Evolutionary conservation across 2,888 invertebrate genomes (phyloP).

Genomic region (Pardosa pseudoannulata): DNA sequence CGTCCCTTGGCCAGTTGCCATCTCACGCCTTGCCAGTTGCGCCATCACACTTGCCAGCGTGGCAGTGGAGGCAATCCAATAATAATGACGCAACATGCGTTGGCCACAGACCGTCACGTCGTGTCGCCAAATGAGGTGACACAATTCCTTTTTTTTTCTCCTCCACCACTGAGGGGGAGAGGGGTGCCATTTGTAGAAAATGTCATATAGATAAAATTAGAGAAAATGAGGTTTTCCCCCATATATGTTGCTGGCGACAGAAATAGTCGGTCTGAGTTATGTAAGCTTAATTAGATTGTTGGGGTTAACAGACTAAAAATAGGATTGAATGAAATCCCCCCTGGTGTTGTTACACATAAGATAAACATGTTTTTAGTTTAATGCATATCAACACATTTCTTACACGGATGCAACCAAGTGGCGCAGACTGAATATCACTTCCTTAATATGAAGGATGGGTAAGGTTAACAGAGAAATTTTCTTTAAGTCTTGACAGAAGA

Average conservation of each 20-base stretch:
- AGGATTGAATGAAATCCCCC: not conserved
- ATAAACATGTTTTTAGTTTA: not conserved
- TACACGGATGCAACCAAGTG: no score
- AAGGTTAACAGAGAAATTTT: no score
- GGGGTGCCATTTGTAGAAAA: conserved; percentile 24
- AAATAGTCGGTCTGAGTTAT: not conserved
- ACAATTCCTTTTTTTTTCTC: not conserved
- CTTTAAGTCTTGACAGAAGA: no score
- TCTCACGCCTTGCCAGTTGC: conserved; percentile 27
- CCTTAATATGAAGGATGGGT: no score
- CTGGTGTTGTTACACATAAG: not conserved
- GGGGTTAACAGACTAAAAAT: not conserved
- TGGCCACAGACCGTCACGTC: conserved; percentile 27
- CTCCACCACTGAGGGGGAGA: not conserved
- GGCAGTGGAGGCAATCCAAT: conserved; percentile 34
- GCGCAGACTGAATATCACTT: no score
- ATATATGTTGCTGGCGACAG: not conserved
- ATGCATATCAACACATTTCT: no score
- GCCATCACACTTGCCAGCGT: conserved; percentile 30
- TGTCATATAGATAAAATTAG: conserved; percentile 59
- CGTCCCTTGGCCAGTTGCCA: conserved; percentile 27
- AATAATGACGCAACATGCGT: conserved; percentile 9
- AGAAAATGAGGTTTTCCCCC: conserved; percentile 20
- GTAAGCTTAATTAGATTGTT: not conserved
- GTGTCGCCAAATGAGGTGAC: conserved; percentile 36